Conservation (phyloP, 2,797 vertebrate species). For the Pangasius djambal region DNA sequence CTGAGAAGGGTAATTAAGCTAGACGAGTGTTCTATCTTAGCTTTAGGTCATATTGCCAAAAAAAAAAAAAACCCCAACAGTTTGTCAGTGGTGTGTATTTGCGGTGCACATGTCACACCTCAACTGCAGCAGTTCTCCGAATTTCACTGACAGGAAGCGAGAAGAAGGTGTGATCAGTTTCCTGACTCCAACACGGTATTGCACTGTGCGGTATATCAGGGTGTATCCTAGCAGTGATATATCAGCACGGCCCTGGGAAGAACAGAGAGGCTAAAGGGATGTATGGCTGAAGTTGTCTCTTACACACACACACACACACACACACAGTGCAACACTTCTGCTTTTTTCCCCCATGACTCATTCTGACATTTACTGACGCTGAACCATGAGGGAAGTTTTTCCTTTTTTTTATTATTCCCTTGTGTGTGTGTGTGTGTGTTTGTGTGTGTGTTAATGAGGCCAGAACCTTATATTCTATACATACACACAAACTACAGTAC, state of each 20-base stretch:
- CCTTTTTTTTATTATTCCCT: neutral
- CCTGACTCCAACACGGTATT: neutral
- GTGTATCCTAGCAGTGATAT: neutral
- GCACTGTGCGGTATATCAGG: no score
- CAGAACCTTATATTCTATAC: neutral
- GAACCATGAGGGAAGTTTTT: slow-evolving; percentile 5
- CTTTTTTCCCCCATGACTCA: slow-evolving; percentile 31
- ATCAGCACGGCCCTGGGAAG: neutral
- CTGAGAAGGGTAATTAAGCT: neutral
- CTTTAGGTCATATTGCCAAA: neutral
- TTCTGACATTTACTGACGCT: slow-evolving; percentile 23
- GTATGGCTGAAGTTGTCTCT: neutral
- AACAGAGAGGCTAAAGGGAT: neutral
- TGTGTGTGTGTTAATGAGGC: neutral
- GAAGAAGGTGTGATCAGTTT: neutral
- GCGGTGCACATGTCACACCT: neutral
- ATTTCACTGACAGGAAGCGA: slow-evolving; percentile 17
- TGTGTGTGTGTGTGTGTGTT: neutral
- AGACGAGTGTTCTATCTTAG: neutral
- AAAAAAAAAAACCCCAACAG: neutral
- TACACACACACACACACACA: slow-evolving; percentile 25
- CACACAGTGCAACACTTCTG: neutral
- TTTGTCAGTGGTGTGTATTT: neutral
- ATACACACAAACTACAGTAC: neutral
- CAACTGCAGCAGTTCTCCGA: neutral